These are phyloP conservation scores for Scyliorhinus canicula DNA, from an alignment of 2,797 vertebrate species.

Conservation along the genomic window DNA sequence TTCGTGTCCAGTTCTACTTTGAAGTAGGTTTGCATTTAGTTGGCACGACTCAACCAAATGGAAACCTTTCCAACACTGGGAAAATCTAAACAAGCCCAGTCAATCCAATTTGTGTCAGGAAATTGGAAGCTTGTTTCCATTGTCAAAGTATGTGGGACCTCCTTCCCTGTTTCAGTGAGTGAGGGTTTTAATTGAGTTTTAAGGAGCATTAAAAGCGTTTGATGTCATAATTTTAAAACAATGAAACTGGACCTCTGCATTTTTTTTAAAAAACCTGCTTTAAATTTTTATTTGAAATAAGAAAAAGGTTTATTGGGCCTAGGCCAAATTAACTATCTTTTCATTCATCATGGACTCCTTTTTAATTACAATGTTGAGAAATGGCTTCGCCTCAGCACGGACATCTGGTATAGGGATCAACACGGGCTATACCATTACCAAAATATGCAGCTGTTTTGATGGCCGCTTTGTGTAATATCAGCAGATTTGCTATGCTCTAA, in stretches of 20 bases:
- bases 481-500: slow-evolving; percentile 45
- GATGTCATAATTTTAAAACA: slow-evolving; percentile 32
- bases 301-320: neutral
- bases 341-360: slow-evolving; percentile 38
- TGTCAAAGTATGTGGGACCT: slow-evolving; percentile 14
- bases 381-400: slow-evolving; percentile 42
- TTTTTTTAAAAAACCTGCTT: neutral
- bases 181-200: slow-evolving; percentile 27
- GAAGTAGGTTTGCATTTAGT: slow-evolving; percentile 10
- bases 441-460: slow-evolving; percentile 56
- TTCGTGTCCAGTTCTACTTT: slow-evolving; percentile 16
- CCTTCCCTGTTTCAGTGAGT: neutral
- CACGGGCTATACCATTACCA: slow-evolving; percentile 47
- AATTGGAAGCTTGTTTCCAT: slow-evolving; percentile 28
- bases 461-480: slow-evolving; percentile 52
- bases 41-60: slow-evolving; percentile 12
- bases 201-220: slow-evolving; percentile 30
- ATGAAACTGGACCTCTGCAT: neutral
- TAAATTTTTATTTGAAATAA: neutral
- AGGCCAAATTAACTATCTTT: slow-evolving; percentile 38
- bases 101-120: slow-evolving; percentile 20
- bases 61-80: slow-evolving; percentile 26
- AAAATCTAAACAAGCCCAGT: neutral
- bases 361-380: slow-evolving; percentile 41
- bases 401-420: slow-evolving; percentile 55